phyloP scores from a whole-genome alignment of 2,113 vertebrate species.

The Podilymbus podiceps region DNA sequence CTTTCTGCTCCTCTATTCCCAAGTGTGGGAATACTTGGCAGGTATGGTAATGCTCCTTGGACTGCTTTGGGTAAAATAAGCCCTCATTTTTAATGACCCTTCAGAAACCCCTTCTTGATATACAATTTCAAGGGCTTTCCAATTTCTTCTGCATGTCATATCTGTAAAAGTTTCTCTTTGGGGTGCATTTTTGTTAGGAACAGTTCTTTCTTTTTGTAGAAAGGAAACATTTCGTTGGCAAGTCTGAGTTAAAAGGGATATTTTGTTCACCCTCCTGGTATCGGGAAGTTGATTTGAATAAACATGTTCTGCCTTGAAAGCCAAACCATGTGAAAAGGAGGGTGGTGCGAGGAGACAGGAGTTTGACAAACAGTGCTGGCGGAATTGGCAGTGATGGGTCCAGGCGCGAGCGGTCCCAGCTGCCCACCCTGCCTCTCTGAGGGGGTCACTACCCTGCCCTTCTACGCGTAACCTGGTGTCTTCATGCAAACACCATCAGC shows the following conservation, averaged over 20 bases:
- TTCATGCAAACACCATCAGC: not conserved
- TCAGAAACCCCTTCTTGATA: not conserved
- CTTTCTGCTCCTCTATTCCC: not conserved
- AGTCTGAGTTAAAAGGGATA: not conserved
- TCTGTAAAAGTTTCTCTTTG: not conserved
- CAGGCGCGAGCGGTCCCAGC: rapidly evolving
- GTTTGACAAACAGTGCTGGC: rapidly evolving
- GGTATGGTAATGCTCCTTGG: not conserved
- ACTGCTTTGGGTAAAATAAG: not conserved
- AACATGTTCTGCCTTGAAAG: not conserved
- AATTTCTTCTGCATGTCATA: not conserved
- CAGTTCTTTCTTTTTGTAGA: not conserved
- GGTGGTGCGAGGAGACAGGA: not conserved
- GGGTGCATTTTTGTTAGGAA: not conserved
- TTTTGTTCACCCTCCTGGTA: not conserved
- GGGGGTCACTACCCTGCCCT: not conserved
- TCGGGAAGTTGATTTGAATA: not conserved
- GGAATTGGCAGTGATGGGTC: not conserved
- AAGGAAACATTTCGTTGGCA: not conserved
- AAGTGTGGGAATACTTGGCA: not conserved
- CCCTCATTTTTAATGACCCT: not conserved
- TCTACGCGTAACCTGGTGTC: not conserved
- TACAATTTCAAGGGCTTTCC: not conserved
- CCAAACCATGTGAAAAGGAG: not conserved
- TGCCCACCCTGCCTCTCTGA: not conserved